Conservation (phyloP, 2,113 vertebrate species). For the Nipponia nippon region DNA sequence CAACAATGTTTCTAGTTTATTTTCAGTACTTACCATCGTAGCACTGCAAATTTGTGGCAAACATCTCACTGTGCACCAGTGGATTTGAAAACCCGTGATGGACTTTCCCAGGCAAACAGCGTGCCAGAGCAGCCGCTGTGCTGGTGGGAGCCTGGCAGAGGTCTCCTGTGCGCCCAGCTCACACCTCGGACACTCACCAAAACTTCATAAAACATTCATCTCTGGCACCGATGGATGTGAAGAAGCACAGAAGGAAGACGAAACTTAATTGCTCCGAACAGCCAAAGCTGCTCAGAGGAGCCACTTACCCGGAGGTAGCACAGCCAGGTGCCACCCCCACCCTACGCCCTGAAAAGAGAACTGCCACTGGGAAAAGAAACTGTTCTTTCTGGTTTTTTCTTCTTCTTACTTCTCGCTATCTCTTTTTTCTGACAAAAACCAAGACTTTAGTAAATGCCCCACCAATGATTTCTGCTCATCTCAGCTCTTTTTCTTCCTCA, state of each 20-base stretch:
- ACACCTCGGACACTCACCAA: fast-evolving
- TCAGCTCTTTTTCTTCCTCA: conserved; percentile 15
- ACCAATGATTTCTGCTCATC: background rate
- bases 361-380: conserved; percentile 1
- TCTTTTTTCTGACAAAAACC: background rate
- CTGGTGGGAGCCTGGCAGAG: background rate
- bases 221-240: fast-evolving
- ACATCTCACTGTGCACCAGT: fast-evolving
- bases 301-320: background rate
- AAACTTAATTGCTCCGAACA: background rate
- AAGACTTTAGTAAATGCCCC: background rate
- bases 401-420: background rate
- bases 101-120: background rate
- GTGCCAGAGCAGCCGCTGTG: background rate
- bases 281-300: background rate
- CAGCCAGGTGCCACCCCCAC: background rate
- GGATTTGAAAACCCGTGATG: background rate
- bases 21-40: background rate
- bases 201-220: background rate
- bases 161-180: background rate
- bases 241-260: background rate
- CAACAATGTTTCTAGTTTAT: background rate
- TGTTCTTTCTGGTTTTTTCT: background rate
- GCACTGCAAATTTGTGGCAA: background rate
- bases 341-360: background rate